These are phyloP conservation scores for Peromyscus melanophrys DNA, from an alignment of 2,797 vertebrate genomes.

Conservation along the genomic window DNA sequence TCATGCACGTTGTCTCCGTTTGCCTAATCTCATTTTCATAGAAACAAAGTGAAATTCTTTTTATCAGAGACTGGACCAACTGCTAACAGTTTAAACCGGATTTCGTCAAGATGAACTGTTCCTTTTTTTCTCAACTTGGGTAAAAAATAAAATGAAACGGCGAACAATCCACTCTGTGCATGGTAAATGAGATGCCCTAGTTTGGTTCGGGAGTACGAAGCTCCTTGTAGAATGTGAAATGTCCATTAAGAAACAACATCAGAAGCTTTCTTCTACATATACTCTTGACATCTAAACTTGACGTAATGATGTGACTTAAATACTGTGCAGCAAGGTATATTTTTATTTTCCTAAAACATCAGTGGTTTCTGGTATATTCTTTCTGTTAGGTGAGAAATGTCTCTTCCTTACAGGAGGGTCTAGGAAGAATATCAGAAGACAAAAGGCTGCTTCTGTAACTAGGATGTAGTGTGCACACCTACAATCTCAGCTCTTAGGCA, in stretches of 20 bases:
- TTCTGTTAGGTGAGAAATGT: neutral
- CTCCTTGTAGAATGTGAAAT: neutral
- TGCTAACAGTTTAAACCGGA: slow-evolving; percentile 8
- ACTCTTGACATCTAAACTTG: neutral
- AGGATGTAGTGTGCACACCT: neutral
- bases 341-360: neutral
- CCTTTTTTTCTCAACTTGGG: neutral
- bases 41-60: slow-evolving; percentile 75
- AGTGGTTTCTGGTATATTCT: neutral
- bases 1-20: slow-evolving; percentile 69
- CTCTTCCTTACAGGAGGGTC: neutral
- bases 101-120: neutral
- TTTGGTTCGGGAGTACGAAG: neutral
- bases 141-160: neutral
- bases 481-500: neutral
- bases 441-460: neutral
- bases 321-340: neutral
- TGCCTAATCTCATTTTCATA: slow-evolving; percentile 79
- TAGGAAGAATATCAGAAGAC: neutral
- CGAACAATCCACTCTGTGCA: neutral
- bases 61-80: neutral
- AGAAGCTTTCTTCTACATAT: slow-evolving; percentile 1
- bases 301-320: neutral
- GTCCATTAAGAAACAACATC: neutral
- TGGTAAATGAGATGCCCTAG: neutral